Percentiles rank a stretch among this genome's conserved stretches.
Conservation (phyloP, 2,113 vertebrate species). For the Fregetta grallaria region DNA sequence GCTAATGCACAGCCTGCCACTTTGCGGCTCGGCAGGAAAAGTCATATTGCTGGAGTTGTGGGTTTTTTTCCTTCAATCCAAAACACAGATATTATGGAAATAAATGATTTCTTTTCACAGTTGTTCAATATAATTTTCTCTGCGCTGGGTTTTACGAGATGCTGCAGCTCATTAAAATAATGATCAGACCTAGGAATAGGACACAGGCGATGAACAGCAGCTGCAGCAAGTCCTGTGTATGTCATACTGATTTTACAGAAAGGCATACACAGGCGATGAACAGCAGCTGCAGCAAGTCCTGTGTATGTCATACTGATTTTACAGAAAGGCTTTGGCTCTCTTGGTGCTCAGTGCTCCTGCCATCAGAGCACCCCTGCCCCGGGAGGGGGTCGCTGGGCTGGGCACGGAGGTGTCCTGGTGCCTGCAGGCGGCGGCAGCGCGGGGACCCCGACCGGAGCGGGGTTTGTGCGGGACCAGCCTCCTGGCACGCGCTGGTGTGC, state of each 20-base stretch:
- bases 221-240: background rate
- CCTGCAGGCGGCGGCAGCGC: background rate
- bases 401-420: background rate
- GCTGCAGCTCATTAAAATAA: constrained; percentile 24
- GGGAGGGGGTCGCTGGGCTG: background rate
- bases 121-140: background rate
- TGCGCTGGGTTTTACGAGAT: background rate
- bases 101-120: background rate
- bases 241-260: background rate
- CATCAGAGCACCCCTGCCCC: too few species aligned
- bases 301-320: fast-evolving
- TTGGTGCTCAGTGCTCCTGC: fast-evolving
- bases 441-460: fast-evolving
- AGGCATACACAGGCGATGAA: background rate
- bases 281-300: background rate
- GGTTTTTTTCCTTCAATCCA: background rate
- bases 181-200: background rate
- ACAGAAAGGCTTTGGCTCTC: background rate
- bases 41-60: background rate
- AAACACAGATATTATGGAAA: background rate
- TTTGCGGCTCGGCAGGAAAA: background rate
- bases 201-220: background rate
- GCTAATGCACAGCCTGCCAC: background rate
- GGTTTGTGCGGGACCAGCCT: background rate
- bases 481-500: background rate